These are phyloP conservation scores for Theonella swinhoei DNA, from an alignment of 37 sponge, comb jelly and placozoan species.

Conservation along the genomic window DNA sequence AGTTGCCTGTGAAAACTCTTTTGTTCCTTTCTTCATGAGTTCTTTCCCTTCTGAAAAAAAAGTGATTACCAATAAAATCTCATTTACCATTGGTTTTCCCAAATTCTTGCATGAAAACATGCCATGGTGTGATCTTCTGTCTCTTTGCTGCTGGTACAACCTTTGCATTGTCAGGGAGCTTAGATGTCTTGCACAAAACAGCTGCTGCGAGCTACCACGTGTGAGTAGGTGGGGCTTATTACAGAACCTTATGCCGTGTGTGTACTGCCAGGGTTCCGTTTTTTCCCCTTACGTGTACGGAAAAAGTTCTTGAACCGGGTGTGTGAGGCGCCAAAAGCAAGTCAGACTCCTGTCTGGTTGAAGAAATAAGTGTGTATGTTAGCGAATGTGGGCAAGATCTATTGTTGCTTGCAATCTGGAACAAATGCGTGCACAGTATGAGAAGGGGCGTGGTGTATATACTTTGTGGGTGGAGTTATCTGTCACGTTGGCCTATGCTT, in stretches of 20 bases:
- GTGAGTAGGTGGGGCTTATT: neutral
- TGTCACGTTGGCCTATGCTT: too few species aligned
- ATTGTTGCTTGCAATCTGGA: too few species aligned
- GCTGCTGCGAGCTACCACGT: neutral
- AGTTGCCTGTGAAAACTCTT: neutral
- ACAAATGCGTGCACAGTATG: too few species aligned
- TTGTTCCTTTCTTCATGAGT: neutral
- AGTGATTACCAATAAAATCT: neutral
- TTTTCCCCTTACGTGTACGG: neutral
- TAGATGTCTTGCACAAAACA: neutral
- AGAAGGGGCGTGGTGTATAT: too few species aligned
- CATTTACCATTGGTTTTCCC: neutral
- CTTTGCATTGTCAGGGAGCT: too few species aligned
- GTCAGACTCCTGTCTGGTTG: too few species aligned
- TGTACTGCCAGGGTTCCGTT: neutral
- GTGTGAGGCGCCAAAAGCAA: too few species aligned
- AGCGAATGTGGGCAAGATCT: too few species aligned
- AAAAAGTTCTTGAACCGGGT: neutral
- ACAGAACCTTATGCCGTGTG: neutral
- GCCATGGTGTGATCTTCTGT: neutral
- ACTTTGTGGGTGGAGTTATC: too few species aligned
- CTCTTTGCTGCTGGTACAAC: too few species aligned
- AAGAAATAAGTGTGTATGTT: too few species aligned
- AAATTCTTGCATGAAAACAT: neutral
- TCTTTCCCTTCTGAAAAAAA: neutral